Evolutionary conservation across 2,888 invertebrate species (phyloP).

Genomic region (Suillia variegata): DNA sequence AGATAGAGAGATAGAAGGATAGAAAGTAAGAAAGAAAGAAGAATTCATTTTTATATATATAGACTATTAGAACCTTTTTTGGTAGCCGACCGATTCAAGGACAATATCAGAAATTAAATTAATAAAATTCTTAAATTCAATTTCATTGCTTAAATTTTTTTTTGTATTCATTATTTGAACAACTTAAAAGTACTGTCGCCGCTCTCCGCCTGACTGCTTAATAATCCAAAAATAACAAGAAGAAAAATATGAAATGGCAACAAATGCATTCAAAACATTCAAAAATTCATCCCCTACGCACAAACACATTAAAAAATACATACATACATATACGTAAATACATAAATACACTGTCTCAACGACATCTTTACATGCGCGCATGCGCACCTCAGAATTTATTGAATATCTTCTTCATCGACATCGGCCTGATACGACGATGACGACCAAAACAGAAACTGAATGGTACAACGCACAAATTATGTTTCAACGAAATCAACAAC

Average conservation of each 20-base stretch:
- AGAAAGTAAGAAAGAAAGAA: no score
- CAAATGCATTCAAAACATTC: not conserved
- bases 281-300: not conserved
- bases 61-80: no score
- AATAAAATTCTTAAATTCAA: no score
- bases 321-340: not conserved
- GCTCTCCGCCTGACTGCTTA: conserved; percentile 30
- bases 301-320: not conserved
- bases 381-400: not conserved
- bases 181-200: no score
- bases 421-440: no score
- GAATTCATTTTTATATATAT: no score
- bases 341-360: not conserved
- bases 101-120: no score
- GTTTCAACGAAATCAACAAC: not conserved
- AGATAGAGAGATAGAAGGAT: no score
- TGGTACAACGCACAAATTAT: not conserved
- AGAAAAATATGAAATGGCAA: not conserved
- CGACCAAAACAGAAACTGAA: no score
- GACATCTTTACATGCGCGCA: not conserved
- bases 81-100: no score
- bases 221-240: not conserved
- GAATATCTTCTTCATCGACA: not conserved
- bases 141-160: no score
- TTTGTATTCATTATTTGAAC: no score